Base-by-base conservation (phyloP, 2,797 vertebrate genomes). In the Hoplostethus mediterraneus region DNA sequence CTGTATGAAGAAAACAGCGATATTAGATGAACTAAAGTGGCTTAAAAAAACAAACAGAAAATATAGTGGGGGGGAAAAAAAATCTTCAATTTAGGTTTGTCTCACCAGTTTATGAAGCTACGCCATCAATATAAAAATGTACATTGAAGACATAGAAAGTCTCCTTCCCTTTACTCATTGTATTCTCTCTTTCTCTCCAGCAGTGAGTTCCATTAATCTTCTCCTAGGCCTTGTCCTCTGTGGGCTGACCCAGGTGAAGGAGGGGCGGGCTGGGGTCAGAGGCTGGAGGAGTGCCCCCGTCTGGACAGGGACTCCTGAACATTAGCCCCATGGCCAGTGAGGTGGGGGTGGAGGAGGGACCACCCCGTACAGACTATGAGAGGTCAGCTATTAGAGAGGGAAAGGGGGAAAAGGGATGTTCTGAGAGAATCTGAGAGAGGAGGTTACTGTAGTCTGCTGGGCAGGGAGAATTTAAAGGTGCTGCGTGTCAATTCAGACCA, bases 201-300 rank as follows among this genome's bases (percentile, higher is more conserved):
- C 67, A 65, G 63, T 60, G 71, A 79, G 75, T 86, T 88, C 88
- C 92, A 95, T 95, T 95, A 94, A 94, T 95, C 93, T 94, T 94
- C 83, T 87, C 87, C 79, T 71, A 84, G 84, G 77, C 74, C 70
- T 76, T 83, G 90, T 93, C 91, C 92, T 90, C 89, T 85, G 86
- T 59, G 82, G 87, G 86, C 89, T 93, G 90, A 91, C 90, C 90
- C 90, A 92, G 90, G 92, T 93, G 87, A 91, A 85, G 75, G 76
- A 79, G 82, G 78, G 85, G 82, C 81, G 71, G 77, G 75, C 79
- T 73, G 75, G 78, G 90, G 86, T 90, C 87, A 93, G 80, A 92
- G 88, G 89, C 68, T 58, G 92, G 81, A 89, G 69, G 77, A 91
- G 60, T 82, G 83, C 81, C 87, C 86, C 81, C 82, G 79, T 89